Evolutionary conservation across 2,797 vertebrate species (phyloP).

Genomic region (Gallinago nigripennis): DNA sequence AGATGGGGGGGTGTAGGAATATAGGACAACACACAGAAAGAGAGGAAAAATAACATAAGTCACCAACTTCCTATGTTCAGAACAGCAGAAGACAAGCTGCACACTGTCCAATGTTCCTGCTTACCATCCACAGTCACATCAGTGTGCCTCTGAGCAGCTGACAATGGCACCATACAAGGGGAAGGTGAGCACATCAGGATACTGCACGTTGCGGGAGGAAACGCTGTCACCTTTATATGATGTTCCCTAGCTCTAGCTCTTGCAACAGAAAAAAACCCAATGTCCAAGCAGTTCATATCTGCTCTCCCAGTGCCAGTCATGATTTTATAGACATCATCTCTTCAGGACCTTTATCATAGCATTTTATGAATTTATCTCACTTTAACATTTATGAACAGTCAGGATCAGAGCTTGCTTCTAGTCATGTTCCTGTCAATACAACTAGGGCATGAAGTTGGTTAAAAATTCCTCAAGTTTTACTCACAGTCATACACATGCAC

Average conservation of each 20-base stretch:
- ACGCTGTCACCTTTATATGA: neutral
- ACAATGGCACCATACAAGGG: neutral
- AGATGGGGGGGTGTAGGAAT: accelerated
- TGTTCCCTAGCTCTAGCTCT: neutral
- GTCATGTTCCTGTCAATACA: neutral
- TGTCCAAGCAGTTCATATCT: neutral
- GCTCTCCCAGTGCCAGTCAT: neutral
- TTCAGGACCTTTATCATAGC: neutral
- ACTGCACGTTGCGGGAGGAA: neutral
- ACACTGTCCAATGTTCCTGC: neutral
- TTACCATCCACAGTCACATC: neutral
- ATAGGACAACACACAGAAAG: neutral
- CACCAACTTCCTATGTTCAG: neutral
- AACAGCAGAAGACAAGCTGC: neutral
- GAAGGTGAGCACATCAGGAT: neutral
- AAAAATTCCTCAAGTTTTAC: conserved; percentile 1
- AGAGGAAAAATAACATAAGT: neutral
- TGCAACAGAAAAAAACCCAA: neutral
- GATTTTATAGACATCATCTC: neutral
- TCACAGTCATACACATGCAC: neutral
- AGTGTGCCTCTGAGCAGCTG: neutral
- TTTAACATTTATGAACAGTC: neutral
- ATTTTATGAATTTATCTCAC: neutral
- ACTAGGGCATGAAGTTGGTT: neutral
- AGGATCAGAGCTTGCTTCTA: neutral